Evolutionary conservation across 2,113 vertebrate genomes (phyloP), one percentile per base, ranked within the genome.

Genomic region (Pithys albifrons): DNA sequence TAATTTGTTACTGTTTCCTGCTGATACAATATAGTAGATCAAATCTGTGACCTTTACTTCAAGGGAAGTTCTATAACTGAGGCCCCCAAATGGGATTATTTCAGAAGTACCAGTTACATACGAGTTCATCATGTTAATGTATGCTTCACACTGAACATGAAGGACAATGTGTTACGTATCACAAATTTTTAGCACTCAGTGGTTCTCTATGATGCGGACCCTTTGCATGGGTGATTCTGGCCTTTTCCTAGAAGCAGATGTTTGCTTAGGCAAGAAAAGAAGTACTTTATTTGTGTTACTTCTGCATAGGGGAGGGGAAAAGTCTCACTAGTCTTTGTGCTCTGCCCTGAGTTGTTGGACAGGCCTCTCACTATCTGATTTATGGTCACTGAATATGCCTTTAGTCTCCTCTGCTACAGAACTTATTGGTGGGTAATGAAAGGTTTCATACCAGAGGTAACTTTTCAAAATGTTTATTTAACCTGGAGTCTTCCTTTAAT

Each of bases 21-120:
- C 51, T 89, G 48, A n/a, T 74, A 29, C 72, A 85, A 72, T 62
- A 52, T 4, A 48, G 31, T 62, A 74, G 64, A 51, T 90, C 81
- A 88, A 79, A 83, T 88, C 54, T 72, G 48, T 79, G 77, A 92
- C 66, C 87, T 89, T 89, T 78, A 55, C 41, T 83, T 94, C 51
- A 91, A 61, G 61, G 45, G 7, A 27, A 65, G 35, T 54, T 91
- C 19, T 93, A 3, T 93, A 78, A 48, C 69, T 51, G 72, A 67
- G 66, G 48, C 46, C 19, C 86, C 20, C 59, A 55, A 51, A 73
- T 59, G 55, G 39, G 15, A 29, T 66, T 88, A 51, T 76, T 91
- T 89, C 58, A 72, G 66, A 65, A 85, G 67, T 87, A 62, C 19
- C 13, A 41, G 46, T 58, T 64, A 45, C 14, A 13, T 65, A 7